phyloP scores from a whole-genome alignment of 2,797 vertebrate genomes.

The Microcaecilia unicolor region DNA sequence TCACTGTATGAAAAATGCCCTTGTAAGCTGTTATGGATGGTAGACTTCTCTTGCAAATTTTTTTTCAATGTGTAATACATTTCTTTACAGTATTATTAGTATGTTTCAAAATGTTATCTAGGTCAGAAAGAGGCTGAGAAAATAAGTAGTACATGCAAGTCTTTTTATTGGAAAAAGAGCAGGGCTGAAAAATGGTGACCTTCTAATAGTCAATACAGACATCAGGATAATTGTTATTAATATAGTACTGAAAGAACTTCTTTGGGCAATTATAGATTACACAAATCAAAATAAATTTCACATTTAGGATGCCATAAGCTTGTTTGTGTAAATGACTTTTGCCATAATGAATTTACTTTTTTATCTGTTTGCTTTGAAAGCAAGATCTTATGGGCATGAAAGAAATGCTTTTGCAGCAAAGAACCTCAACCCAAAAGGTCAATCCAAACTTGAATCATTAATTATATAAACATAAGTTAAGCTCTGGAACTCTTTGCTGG shows the following conservation, averaged over 20 bases:
- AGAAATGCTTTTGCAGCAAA: too few species aligned
- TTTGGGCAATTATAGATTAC: constrained; percentile 27
- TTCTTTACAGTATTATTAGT: background rate
- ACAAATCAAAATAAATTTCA: constrained; percentile 23
- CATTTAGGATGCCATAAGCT: constrained; percentile 12
- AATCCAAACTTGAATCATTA: too few species aligned
- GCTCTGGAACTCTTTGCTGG: too few species aligned
- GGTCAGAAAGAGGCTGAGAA: constrained; percentile 23
- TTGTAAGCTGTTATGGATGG: constrained; percentile 8
- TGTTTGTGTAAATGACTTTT: constrained; percentile 16
- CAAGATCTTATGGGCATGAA: too few species aligned
- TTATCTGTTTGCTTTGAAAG: too few species aligned
- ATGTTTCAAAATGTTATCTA: background rate
- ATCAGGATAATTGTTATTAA: background rate
- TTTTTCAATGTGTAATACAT: constrained; percentile 10
- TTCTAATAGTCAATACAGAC: constrained; percentile 19
- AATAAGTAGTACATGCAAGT: constrained; percentile 11
- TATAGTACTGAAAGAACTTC: constrained; percentile 16
- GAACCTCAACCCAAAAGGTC: too few species aligned
- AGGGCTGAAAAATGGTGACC: too few species aligned
- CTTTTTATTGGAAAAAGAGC: too few species aligned
- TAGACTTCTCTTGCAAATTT: background rate
- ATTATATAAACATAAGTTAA: too few species aligned
- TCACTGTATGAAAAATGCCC: constrained; percentile 9
- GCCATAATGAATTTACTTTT: constrained; percentile 9